phyloP scores from a whole-genome alignment of 2,113 vertebrate species.

The Parus major region DNA sequence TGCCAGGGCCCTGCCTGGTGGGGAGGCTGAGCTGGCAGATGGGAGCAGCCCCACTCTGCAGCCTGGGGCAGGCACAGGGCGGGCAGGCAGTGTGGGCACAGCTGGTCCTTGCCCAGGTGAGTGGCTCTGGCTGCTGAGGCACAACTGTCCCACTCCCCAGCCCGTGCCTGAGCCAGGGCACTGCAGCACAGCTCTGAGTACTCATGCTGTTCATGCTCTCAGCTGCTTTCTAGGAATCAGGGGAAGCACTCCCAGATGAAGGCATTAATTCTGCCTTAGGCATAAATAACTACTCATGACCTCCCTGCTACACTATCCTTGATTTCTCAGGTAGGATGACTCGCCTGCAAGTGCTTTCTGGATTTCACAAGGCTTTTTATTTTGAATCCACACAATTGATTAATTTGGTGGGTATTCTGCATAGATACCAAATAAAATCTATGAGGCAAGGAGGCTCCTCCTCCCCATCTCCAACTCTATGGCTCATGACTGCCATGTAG shows the following conservation, averaged over 20 bases:
- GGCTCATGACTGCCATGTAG: neutral
- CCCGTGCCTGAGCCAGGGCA: neutral
- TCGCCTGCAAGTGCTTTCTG: neutral
- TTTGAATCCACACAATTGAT: neutral
- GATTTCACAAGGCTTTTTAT: neutral
- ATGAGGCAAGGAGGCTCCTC: neutral
- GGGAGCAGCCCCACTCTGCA: neutral
- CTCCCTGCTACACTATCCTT: neutral
- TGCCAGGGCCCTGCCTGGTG: neutral
- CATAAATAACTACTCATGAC: neutral
- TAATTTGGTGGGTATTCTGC: neutral
- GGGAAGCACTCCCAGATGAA: neutral
- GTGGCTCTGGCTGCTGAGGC: neutral
- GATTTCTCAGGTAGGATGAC: neutral
- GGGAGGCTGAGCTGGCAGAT: neutral
- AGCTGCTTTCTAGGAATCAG: neutral
- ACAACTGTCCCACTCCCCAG: neutral
- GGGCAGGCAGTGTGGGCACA: neutral
- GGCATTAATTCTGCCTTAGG: neutral
- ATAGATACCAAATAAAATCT: neutral
- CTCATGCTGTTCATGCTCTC: neutral
- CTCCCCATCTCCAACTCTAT: neutral
- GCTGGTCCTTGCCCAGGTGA: neutral
- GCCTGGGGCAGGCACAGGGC: fast-evolving
- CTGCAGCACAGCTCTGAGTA: neutral